Conservation (phyloP, 2,797 vertebrate genomes). For the Tauraco hartlaubi region DNA sequence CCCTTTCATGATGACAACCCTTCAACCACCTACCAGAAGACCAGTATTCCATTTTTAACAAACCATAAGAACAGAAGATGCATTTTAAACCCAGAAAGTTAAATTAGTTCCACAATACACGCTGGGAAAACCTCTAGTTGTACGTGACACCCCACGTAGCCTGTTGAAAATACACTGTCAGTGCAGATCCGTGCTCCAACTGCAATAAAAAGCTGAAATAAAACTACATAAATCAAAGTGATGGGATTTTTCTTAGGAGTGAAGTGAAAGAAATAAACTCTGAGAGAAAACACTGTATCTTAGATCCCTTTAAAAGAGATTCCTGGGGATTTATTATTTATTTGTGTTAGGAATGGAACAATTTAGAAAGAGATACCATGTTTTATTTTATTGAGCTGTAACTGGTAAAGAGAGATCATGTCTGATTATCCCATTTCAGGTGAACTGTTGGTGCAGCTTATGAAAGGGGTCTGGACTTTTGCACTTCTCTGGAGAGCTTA, state of each 20-base stretch:
- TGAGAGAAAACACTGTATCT: neutral
- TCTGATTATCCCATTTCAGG: neutral
- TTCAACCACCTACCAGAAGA: neutral
- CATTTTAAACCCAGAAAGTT: neutral
- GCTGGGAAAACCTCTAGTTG: neutral
- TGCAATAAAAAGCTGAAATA: neutral
- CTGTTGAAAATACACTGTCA: neutral
- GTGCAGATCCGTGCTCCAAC: neutral
- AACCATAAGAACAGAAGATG: neutral
- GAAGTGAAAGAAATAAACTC: neutral
- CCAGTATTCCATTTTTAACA: neutral
- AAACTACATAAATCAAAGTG: neutral
- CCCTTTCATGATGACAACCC: too few species aligned
- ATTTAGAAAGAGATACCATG: neutral
- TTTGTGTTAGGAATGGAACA: neutral
- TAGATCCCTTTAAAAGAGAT: neutral
- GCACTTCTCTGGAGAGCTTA: neutral
- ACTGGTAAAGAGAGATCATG: neutral
- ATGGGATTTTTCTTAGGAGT: neutral
- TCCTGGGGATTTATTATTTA: neutral
- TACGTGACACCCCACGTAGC: neutral
- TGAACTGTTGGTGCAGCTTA: neutral
- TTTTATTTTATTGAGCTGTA: neutral
- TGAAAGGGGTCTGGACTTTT: neutral
- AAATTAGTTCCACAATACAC: neutral